Evolutionary conservation across 2,888 invertebrate species (phyloP).

Genomic region (Danaus chrysippus): DNA sequence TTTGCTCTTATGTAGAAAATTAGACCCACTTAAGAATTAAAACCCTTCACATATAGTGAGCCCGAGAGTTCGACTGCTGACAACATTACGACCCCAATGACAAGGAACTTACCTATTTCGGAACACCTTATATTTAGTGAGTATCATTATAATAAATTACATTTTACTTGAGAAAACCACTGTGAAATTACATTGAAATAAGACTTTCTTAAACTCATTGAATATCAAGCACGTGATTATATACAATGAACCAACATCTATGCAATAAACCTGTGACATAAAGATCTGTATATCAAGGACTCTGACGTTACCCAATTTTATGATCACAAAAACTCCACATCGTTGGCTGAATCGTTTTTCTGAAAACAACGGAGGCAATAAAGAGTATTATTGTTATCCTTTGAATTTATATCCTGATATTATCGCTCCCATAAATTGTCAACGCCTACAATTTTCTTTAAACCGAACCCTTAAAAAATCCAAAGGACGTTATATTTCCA

Average conservation of each 20-base stretch:
- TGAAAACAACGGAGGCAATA: slow-evolving; percentile 75
- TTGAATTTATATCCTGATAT: slow-evolving; percentile 77
- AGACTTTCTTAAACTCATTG: neutral
- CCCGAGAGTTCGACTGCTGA: slow-evolving; percentile 6
- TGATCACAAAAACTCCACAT: slow-evolving; percentile 62
- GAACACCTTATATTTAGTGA: neutral
- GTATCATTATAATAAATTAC: too few relatives aligned
- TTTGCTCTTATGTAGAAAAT: slow-evolving; percentile 37
- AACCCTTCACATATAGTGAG: slow-evolving; percentile 20
- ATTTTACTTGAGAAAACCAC: too few relatives aligned
- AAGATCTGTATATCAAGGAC: slow-evolving; percentile 64
- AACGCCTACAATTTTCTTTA: slow-evolving; percentile 62
- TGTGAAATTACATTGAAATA: too few relatives aligned
- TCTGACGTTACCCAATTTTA: slow-evolving; percentile 67
- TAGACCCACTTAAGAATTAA: slow-evolving; percentile 41
- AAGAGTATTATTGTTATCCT: slow-evolving; percentile 77
- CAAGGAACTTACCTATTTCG: neutral
- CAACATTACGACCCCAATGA: slow-evolving; percentile 9
- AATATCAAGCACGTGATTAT: neutral
- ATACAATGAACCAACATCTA: slow-evolving; percentile 8
- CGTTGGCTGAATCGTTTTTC: slow-evolving; percentile 68
- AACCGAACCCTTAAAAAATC: slow-evolving; percentile 66
- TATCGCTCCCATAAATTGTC: slow-evolving; percentile 73
- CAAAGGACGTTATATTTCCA: slow-evolving; percentile 36
- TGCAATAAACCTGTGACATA: slow-evolving; percentile 52